phyloP scores from a whole-genome alignment of 2,113 vertebrate genomes.

The Pterocles gutturalis region DNA sequence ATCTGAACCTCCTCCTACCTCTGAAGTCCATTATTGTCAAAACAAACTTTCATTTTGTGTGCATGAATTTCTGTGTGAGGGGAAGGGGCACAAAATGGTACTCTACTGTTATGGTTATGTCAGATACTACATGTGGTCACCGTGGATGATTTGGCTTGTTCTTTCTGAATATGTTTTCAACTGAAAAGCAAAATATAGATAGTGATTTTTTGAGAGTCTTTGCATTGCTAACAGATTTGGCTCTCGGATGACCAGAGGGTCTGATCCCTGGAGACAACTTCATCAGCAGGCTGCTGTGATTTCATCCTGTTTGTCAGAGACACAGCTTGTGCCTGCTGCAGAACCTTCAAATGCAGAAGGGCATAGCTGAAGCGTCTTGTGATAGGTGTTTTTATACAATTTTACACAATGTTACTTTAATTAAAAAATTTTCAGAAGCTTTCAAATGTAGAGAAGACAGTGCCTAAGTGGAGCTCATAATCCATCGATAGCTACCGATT shows the following conservation, averaged over 20 bases:
- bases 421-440: background rate
- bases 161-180: background rate
- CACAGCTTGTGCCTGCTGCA: background rate
- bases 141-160: background rate
- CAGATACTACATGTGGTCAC: background rate
- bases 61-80: background rate
- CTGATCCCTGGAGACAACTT: background rate
- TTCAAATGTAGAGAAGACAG: background rate
- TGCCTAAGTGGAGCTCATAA: background rate
- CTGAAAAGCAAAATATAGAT: background rate
- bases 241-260: background rate
- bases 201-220: background rate
- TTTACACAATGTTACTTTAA: background rate
- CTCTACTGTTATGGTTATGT: background rate
- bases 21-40: background rate
- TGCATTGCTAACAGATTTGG: background rate
- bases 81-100: background rate
- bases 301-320: background rate
- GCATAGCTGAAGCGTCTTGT: background rate
- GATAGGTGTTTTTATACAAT: background rate
- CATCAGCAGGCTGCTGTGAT: background rate
- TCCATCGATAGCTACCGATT: background rate
- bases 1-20: background rate
- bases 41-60: accelerated
- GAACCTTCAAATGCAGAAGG: background rate